These are phyloP conservation scores for Syrmaticus mikado DNA, from an alignment of 2,113 vertebrate genomes.

Conservation along the genomic window DNA sequence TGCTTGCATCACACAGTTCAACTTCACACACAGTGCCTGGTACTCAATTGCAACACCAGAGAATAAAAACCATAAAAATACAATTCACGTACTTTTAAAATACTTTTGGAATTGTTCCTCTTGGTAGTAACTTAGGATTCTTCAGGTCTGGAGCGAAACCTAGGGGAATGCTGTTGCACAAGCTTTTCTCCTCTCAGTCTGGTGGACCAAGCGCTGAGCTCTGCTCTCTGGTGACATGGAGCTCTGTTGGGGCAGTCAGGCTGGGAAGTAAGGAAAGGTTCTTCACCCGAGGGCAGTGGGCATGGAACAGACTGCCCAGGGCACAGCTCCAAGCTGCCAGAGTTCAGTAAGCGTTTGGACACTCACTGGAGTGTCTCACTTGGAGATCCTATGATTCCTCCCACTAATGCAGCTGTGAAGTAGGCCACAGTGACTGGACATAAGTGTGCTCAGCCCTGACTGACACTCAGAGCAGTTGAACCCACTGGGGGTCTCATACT, in stretches of 20 bases:
- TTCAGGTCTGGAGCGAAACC: neutral
- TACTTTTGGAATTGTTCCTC: neutral
- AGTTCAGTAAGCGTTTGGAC: too few species aligned
- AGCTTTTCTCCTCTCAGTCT: neutral
- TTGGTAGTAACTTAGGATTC: neutral
- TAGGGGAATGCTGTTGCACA: neutral
- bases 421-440: neutral
- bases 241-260: too few species aligned
- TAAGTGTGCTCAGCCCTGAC: neutral
- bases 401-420: neutral
- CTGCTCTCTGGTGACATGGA: too few species aligned
- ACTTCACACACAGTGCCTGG: rapidly evolving
- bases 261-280: too few species aligned
- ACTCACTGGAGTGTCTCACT: too few species aligned
- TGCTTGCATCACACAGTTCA: neutral
- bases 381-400: neutral
- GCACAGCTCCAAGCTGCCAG: too few species aligned
- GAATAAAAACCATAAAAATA: neutral
- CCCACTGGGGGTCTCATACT: neutral
- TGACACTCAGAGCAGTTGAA: neutral
- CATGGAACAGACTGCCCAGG: too few species aligned
- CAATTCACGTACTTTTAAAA: neutral
- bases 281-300: too few species aligned
- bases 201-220: neutral
- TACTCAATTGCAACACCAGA: neutral